Evolutionary conservation across 2,113 vertebrate genomes (phyloP).

Genomic region (Picathartes gymnocephalus): DNA sequence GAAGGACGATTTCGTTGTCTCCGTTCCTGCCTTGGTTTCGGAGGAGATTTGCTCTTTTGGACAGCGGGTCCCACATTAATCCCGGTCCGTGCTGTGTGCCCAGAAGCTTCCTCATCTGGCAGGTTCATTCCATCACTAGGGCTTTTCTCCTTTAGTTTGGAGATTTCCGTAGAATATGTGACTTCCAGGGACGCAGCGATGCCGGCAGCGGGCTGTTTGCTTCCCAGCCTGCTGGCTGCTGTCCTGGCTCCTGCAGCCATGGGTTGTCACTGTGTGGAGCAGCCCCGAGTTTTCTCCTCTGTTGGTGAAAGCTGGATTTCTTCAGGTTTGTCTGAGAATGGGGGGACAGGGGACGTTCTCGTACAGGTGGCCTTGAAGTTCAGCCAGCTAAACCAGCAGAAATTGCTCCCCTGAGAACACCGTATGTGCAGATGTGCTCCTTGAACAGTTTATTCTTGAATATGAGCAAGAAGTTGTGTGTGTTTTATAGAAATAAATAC

Average conservation of each 20-base stretch:
- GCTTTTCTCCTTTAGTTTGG: neutral
- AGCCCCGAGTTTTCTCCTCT: neutral
- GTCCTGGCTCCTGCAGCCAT: neutral
- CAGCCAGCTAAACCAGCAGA: neutral
- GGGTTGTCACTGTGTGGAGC: neutral
- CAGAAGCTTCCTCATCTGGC: neutral
- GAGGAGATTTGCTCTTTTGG: neutral
- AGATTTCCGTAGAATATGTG: neutral
- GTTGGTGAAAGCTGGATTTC: neutral
- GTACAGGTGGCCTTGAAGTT: neutral
- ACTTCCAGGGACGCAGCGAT: accelerated
- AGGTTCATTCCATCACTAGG: neutral
- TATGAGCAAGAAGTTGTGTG: neutral
- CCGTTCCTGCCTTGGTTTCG: neutral
- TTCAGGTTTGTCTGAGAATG: neutral
- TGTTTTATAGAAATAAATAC: neutral
- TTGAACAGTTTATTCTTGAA: neutral
- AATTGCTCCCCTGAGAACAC: neutral
- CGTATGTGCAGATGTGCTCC: neutral
- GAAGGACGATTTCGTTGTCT: neutral
- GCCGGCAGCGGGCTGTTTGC: neutral
- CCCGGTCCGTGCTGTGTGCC: neutral
- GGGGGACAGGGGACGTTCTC: neutral
- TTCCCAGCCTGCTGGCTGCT: neutral
- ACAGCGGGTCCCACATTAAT: neutral